Conservation (phyloP, 2,888 invertebrate genomes). For the Brachycybe producta region DNA sequence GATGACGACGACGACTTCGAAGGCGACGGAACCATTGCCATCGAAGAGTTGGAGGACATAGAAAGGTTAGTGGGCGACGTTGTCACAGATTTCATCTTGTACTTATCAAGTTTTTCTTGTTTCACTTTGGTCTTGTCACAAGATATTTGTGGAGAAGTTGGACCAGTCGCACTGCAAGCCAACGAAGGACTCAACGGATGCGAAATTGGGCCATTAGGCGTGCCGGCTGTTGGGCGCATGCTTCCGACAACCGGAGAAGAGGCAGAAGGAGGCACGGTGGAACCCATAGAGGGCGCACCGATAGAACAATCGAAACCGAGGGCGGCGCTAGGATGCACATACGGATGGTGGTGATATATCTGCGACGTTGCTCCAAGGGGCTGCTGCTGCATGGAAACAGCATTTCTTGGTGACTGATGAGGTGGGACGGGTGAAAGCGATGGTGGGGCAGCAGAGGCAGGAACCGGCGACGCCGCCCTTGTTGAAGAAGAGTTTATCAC, state of each 20-base stretch:
- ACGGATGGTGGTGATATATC: slow-evolving; percentile 1
- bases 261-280: slow-evolving; percentile 20
- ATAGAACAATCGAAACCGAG: slow-evolving; percentile 13
- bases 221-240: slow-evolving; percentile 18
- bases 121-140: slow-evolving; percentile 25
- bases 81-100: slow-evolving; percentile 23
- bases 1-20: slow-evolving; percentile 8
- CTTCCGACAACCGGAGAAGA: slow-evolving; percentile 20
- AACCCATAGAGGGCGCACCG: slow-evolving; percentile 20
- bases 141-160: slow-evolving; percentile 5
- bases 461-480: slow-evolving; percentile 7
- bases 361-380: neutral
- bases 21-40: neutral
- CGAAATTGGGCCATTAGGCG: slow-evolving; percentile 5
- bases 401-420: slow-evolving; percentile 15
- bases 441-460: slow-evolving; percentile 4
- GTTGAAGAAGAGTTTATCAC: slow-evolving; percentile 14
- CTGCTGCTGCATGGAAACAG: slow-evolving; percentile 3
- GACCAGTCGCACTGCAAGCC: slow-evolving; percentile 1
- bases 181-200: slow-evolving; percentile 15
- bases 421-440: slow-evolving; percentile 17
- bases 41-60: neutral
- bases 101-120: slow-evolving; percentile 25
- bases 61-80: neutral
- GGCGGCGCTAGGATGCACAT: slow-evolving; percentile 2